phyloP scores from a whole-genome alignment of 1,140 invertebrate genomes.

The Asbolus verrucosus region DNA sequence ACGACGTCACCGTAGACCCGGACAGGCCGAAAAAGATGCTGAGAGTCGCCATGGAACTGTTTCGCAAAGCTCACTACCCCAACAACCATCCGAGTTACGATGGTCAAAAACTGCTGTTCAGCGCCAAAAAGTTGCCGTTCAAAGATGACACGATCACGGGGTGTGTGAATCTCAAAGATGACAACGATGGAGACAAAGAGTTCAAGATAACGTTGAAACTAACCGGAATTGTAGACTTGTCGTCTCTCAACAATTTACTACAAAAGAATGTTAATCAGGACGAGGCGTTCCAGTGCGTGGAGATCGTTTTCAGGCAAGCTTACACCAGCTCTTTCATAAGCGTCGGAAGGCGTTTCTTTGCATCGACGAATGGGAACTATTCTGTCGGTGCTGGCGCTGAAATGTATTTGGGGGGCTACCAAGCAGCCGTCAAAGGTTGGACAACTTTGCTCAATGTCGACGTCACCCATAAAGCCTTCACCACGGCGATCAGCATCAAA shows the following conservation, averaged over 20 bases:
- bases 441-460: constrained; percentile 81
- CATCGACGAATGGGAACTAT: too few species aligned
- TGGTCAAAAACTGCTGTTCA: constrained; percentile 76
- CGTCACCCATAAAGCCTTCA: constrained; percentile 72
- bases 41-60: constrained; percentile 61
- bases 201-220: constrained; percentile 73
- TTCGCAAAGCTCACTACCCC: constrained; percentile 60
- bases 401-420: constrained; percentile 79
- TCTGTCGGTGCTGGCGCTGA: constrained; percentile 69
- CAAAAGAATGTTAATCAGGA: constrained; percentile 66
- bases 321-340: constrained; percentile 64
- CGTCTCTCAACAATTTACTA: constrained; percentile 46
- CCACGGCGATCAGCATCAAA: constrained; percentile 62
- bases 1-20: constrained; percentile 66
- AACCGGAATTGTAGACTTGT: constrained; percentile 61
- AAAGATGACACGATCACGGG: constrained; percentile 48
- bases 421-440: constrained; percentile 79
- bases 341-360: constrained; percentile 64
- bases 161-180: constrained; percentile 59
- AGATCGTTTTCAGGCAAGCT: constrained; percentile 82
- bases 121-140: constrained; percentile 49
- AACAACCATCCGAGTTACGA: constrained; percentile 73
- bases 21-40: constrained; percentile 64
- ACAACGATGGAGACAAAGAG: constrained; percentile 67
- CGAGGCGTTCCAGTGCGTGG: constrained; percentile 80